A percentile compares a stretch with the other conserved stretches of the same genome.
Evolutionary conservation across 2,113 vertebrate genomes (phyloP).

Genomic region (Phrynocephalus versicolor): DNA sequence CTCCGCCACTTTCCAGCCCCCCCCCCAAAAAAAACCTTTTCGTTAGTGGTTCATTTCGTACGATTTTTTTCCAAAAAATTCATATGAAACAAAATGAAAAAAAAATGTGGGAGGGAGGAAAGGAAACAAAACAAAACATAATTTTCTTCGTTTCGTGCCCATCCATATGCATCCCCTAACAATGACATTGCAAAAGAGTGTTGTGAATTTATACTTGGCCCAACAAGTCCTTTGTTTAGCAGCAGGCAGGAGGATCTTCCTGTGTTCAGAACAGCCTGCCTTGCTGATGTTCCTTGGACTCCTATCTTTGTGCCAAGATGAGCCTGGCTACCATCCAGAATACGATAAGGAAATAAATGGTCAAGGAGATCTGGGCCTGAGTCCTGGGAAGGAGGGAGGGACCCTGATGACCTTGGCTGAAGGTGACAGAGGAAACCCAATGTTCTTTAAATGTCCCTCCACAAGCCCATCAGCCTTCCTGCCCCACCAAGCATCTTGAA

Average conservation of each 20-base stretch:
- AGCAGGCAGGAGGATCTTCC: neutral
- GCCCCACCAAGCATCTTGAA: no score
- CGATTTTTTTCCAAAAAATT: no score
- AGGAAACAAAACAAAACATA: no score
- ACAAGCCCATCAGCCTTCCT: neutral
- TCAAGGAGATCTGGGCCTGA: constrained; percentile 31
- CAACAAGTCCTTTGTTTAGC: neutral
- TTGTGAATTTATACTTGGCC: neutral
- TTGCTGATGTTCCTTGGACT: neutral
- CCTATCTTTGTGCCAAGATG: neutral
- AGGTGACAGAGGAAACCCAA: constrained; percentile 25
- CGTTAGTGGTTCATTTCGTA: no score
- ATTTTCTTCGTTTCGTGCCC: no score
- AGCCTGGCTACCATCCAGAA: neutral
- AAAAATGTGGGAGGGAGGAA: no score
- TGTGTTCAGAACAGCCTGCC: neutral
- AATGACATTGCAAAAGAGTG: neutral
- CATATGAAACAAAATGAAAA: no score
- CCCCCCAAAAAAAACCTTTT: no score
- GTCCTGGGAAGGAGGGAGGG: constrained; percentile 36
- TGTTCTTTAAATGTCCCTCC: neutral
- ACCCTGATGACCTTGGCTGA: constrained; percentile 9
- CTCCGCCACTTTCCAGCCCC: no score
- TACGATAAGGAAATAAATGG: constrained; percentile 25
- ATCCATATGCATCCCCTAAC: neutral